These are phyloP conservation scores for Girardia tigrina DNA, from an alignment of 2,888 invertebrate species.

Conservation along the genomic window DNA sequence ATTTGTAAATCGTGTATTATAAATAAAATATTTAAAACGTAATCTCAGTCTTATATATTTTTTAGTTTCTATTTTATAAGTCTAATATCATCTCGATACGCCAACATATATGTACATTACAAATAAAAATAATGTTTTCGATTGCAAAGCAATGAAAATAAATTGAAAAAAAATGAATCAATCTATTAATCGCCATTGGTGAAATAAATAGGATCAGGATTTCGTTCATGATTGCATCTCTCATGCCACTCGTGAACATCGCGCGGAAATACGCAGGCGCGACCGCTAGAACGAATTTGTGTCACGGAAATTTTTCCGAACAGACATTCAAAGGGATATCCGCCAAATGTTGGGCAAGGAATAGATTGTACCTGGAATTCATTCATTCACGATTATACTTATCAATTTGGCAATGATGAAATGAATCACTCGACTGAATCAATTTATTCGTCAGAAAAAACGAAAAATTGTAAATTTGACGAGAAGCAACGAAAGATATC, in stretches of 20 bases:
- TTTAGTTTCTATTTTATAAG: no score
- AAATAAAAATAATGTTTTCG: no score
- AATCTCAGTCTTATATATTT: no score
- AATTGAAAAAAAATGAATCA: constrained; percentile 81
- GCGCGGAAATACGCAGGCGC: constrained; percentile 85
- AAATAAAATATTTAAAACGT: no score
- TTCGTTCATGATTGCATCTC: constrained; percentile 72
- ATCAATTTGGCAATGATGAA: constrained; percentile 13
- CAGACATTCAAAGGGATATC: constrained; percentile 30
- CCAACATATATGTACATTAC: no score
- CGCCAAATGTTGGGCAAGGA: constrained; percentile 24
- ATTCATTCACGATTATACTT: neutral
- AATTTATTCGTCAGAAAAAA: no score
- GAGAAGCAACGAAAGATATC: no score
- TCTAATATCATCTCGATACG: no score
- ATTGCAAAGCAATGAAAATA: no score
- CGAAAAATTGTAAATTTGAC: no score
- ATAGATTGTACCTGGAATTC: constrained; percentile 18
- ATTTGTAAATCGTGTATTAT: no score
- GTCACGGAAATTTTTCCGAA: neutral
- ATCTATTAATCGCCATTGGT: constrained; percentile 69
- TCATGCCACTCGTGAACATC: constrained; percentile 82
- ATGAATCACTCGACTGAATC: no score
- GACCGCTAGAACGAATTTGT: constrained; percentile 68
- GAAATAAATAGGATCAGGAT: constrained; percentile 59